These are phyloP conservation scores for Australoheros facetus DNA, from an alignment of 2,797 vertebrate species.

Conservation along the genomic window DNA sequence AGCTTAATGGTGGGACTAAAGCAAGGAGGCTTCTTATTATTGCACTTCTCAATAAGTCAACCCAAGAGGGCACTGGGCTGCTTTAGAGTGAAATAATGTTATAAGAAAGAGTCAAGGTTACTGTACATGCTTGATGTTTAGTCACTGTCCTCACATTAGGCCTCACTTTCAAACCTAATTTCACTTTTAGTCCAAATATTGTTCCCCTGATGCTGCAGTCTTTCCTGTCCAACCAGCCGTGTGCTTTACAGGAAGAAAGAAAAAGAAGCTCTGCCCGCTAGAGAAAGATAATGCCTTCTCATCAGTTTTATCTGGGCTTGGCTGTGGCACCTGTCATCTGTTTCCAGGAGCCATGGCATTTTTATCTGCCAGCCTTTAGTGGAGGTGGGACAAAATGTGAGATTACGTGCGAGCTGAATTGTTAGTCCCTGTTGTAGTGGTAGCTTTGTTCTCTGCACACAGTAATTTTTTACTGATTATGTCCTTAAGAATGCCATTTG, in stretches of 20 bases:
- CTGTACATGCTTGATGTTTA: not conserved
- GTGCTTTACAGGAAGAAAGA: not conserved
- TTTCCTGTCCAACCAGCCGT: not conserved
- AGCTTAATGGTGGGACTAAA: not conserved
- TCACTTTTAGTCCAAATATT: not conserved
- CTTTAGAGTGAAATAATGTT: not conserved
- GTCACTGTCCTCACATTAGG: not conserved
- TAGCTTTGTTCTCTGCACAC: not conserved
- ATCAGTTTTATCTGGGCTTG: slow-evolving; percentile 58
- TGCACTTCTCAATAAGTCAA: not conserved
- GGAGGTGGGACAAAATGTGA: slow-evolving; percentile 10
- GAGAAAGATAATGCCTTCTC: slow-evolving; percentile 46
- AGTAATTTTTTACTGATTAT: not conserved
- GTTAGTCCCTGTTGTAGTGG: not conserved
- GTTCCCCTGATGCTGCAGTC: not conserved
- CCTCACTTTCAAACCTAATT: not conserved
- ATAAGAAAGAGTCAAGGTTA: not conserved
- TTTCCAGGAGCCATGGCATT: slow-evolving; percentile 23
- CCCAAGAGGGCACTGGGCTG: not conserved
- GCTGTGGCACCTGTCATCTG: slow-evolving; percentile 58
- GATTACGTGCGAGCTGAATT: slow-evolving; percentile 29
- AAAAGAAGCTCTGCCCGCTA: not conserved
- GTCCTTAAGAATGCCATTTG: not conserved
- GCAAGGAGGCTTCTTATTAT: not conserved
- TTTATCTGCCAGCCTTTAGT: slow-evolving; percentile 44